Conservation (phyloP, 2,888 invertebrate genomes). For the Lacanobia wlatinum region DNA sequence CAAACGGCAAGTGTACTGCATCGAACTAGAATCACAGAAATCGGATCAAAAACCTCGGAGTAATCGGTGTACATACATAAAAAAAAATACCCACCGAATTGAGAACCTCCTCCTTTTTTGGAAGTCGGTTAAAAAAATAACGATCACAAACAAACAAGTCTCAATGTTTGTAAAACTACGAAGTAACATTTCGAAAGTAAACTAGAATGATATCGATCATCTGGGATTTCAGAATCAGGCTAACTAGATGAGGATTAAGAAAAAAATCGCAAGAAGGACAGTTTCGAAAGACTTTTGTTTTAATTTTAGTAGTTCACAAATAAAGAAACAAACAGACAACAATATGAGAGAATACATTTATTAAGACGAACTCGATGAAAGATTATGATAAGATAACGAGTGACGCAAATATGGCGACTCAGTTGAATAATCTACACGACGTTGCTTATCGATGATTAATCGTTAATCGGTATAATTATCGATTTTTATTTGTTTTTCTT, state of each 20-base stretch:
- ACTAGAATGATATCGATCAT: too few species aligned
- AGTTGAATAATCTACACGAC: constrained; percentile 33
- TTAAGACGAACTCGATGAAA: constrained; percentile 33
- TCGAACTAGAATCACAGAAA: too few species aligned
- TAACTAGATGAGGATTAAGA: neutral
- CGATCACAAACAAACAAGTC: neutral
- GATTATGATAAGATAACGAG: constrained; percentile 35
- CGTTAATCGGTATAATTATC: constrained; percentile 42
- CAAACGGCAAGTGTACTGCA: too few species aligned
- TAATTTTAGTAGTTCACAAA: neutral
- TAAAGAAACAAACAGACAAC: constrained; percentile 17
- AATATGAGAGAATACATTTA: constrained; percentile 24
- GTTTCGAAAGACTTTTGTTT: constrained; percentile 12
- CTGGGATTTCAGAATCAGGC: neutral
- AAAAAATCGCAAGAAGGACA: neutral
- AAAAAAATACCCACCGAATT: too few species aligned
- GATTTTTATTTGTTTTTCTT: constrained; percentile 48
- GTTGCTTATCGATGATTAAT: constrained; percentile 53
- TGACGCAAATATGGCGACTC: constrained; percentile 48
- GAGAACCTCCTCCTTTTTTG: too few species aligned
- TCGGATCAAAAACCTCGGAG: too few species aligned
- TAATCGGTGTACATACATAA: too few species aligned
- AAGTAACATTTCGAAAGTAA: neutral
- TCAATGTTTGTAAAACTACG: neutral
- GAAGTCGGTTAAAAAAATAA: too few species aligned